phyloP scores from a whole-genome alignment of 1,140 invertebrate species.

The Aleiodes sp. region DNA sequence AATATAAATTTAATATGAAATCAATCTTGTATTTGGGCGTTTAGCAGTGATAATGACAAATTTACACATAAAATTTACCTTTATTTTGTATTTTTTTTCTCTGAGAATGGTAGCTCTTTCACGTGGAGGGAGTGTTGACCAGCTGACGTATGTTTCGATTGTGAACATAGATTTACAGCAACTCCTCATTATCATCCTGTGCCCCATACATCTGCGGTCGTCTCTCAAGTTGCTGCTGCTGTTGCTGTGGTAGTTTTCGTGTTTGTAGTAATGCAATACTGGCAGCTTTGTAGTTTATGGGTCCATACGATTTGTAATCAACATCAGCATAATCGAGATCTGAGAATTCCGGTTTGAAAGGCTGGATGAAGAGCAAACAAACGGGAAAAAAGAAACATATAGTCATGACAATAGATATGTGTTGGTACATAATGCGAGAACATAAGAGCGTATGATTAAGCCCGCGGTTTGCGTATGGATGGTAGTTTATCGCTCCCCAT shows the following conservation, averaged over 20 bases:
- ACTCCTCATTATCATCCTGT: slow-evolving; percentile 63
- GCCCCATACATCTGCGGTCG: slow-evolving; percentile 63
- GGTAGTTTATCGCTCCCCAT: neutral
- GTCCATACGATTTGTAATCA: slow-evolving; percentile 86
- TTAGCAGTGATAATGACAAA: slow-evolving; percentile 8
- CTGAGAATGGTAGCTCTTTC: neutral
- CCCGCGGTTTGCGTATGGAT: neutral
- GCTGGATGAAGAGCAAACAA: slow-evolving; percentile 67
- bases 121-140: too few relatives aligned
- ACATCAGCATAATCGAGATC: slow-evolving; percentile 90
- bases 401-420: neutral
- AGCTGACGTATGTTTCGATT: neutral
- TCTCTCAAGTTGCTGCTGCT: slow-evolving; percentile 48
- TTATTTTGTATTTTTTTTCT: too few relatives aligned
- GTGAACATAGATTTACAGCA: slow-evolving; percentile 51
- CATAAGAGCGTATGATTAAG: neutral
- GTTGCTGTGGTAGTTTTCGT: slow-evolving; percentile 48
- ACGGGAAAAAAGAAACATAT: slow-evolving; percentile 15
- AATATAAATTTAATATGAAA: slow-evolving; percentile 26
- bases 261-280: slow-evolving; percentile 70
- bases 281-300: slow-evolving; percentile 89
- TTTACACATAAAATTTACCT: too few relatives aligned
- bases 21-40: neutral
- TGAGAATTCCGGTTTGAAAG: slow-evolving; percentile 76
- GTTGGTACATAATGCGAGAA: neutral